Evolutionary conservation across 2,797 vertebrate genomes (phyloP), one percentile per base, ranked within the genome.

Genomic region (Danio jaintianensis): DNA sequence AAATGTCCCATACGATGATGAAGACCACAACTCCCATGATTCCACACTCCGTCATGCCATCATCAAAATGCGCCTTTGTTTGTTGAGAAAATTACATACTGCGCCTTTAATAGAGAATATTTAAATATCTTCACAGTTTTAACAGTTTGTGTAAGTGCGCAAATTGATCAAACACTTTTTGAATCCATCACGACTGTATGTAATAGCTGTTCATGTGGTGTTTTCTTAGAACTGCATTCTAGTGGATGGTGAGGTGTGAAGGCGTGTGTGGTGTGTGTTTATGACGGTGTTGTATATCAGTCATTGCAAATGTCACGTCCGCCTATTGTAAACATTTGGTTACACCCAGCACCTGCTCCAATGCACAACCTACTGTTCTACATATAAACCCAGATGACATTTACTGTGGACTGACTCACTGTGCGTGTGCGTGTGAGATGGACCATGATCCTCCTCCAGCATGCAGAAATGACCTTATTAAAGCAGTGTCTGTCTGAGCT

Each of bases 281-380:
- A n/a, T 52, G 48, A 69, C 40, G 29, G 4, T 69, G 36, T 6
- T 50, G 58, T 53, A 4, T 69, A 40, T 38, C 3, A 4, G 5
- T 61, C 58, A 38, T 20, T 22, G 4, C 42, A 10, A 70, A 12
- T 36, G 50, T 64, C 52, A 83, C 64, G 20, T 55, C 73, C 72
- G 55, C 76, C 75, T 64, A 75, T 59, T 58, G 62, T 62, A 71
- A 80, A 74, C 64, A 74, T 56, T 62, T 56, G 20, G 52, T 68
- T 45, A 61, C 45, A 29, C 45, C 45, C 75, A 69, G 52, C 45
- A 73, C 66, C 48, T 61, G 45, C 20, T 58, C 58, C 22, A 76
- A 69, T 75, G 15, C 20, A 15, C 40, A 58, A 71, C 50, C 29
- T 38, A 11, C 67, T 69, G 38, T 12, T 50, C 47, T 52, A 43